These are phyloP conservation scores for Chelonia mydas DNA, from an alignment of 2,797 vertebrate genomes.

Conservation along the genomic window DNA sequence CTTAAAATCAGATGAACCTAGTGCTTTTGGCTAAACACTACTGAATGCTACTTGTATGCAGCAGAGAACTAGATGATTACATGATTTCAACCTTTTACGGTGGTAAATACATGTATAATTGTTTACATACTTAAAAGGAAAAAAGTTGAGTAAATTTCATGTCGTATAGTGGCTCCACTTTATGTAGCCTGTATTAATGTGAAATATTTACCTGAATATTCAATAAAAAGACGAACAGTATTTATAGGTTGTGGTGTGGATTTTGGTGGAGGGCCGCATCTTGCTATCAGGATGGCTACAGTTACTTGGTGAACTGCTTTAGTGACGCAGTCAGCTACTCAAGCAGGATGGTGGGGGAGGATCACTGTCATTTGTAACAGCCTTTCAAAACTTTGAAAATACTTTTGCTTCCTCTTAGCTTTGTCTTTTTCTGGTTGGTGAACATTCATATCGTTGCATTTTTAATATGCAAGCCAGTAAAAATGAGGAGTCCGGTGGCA, in stretches of 20 bases:
- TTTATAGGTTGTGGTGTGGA: slow-evolving; percentile 80
- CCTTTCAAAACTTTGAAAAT: background rate
- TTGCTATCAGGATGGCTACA: background rate
- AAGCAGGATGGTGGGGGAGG: background rate
- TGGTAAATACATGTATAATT: slow-evolving; percentile 99
- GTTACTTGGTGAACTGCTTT: accelerated
- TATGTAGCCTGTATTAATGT: slow-evolving; percentile 99
- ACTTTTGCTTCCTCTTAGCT: background rate
- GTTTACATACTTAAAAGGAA: slow-evolving; percentile 98
- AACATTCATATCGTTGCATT: accelerated
- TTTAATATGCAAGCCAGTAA: background rate
- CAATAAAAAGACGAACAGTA: slow-evolving; percentile 95
- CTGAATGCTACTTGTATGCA: slow-evolving; percentile 92
- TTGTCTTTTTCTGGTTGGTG: background rate
- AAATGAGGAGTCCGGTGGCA: too few relatives aligned
- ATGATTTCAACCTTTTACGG: slow-evolving; percentile 93
- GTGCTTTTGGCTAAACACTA: slow-evolving; percentile 93
- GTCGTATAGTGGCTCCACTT: slow-evolving; percentile 99
- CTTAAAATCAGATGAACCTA: slow-evolving; percentile 90
- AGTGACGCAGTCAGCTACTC: background rate
- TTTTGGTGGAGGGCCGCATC: slow-evolving; percentile 43
- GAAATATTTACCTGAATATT: slow-evolving; percentile 99
- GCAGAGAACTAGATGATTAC: slow-evolving; percentile 94
- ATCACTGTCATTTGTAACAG: background rate
- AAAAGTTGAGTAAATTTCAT: slow-evolving; percentile 98